These are phyloP conservation scores for Lytechinus variegatus DNA, from an alignment of 35 echinoderm and acorn worm genomes.

Conservation along the genomic window DNA sequence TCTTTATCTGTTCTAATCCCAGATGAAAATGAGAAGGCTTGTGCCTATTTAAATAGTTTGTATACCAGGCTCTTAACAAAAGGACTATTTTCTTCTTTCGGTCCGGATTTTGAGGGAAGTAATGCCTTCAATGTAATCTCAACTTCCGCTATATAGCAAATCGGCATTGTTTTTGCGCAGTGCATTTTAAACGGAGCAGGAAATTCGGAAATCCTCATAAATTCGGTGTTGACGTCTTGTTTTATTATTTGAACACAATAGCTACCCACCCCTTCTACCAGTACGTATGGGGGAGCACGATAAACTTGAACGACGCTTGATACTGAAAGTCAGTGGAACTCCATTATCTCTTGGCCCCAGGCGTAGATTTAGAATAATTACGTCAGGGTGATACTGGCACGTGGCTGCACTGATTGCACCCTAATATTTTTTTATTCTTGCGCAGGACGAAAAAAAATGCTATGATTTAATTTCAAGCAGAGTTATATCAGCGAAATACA, in stretches of 20 bases:
- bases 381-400: constrained; percentile 51
- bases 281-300: constrained; percentile 22
- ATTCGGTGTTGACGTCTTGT: constrained; percentile 34
- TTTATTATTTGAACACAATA: too few relatives aligned
- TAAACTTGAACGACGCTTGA: constrained; percentile 8
- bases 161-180: neutral
- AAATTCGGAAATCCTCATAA: constrained; percentile 41
- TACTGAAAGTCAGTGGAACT: constrained; percentile 39
- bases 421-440: neutral
- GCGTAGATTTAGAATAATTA: constrained; percentile 55
- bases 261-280: neutral
- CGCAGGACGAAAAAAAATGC: constrained; percentile 22
- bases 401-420: constrained; percentile 33
- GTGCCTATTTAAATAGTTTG: neutral
- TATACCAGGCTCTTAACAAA: neutral
- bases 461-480: neutral
- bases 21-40: too few relatives aligned
- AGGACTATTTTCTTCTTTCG: neutral
- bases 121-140: constrained; percentile 1
- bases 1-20: too few relatives aligned
- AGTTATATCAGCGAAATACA: neutral
- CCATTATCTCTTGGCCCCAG: constrained; percentile 52
- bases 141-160: neutral
- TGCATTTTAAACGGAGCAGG: constrained; percentile 15
- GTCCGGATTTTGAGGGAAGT: neutral